Base-by-base conservation (phyloP, 2,113 vertebrate genomes). In the Prochilodus magdalenae region DNA sequence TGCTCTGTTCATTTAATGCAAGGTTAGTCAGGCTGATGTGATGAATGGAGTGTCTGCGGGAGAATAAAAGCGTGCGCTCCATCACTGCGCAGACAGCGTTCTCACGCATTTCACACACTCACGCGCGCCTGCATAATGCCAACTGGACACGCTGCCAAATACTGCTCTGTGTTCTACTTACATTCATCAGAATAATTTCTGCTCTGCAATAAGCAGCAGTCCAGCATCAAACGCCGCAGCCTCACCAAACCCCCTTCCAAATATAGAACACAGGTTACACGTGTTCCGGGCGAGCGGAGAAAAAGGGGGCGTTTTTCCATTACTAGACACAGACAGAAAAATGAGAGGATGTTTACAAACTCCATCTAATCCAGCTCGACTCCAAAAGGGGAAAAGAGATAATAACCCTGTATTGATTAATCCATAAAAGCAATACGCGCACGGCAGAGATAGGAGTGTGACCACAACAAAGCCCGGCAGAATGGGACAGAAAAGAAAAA, bases 1-100 rank as follows among this genome's bases (percentile, higher is more conserved):
- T 93, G 91, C 92, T 94, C 90, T 95, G 92, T 96, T 95, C 94
- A 96, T 96, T 96, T 96, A 95, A 93, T 95, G 94, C 93, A 95
- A 96, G 93, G 94, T 96, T 96, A 96, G 94, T 94, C 91, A 95
- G 93, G 84, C 93, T 93, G 91, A 90, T 94, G 94, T 94, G 95
- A 96, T 92, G 93, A 93, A 97, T 96, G 94, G 93, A 95, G 87
- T 94, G 93, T 94, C 95, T 94, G 89, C 72, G 59, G 82, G 84
- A 89, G 94, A 93, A 94, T 94, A 95, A 96, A 95, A 92, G 92
- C 94, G 90, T 80, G 85, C 87, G 92, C 89, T 95, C 92, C 88
- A 96, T 96, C 95, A 95, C 33, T 84, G 91, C 88, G 86, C 83
- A 57, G 87, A 85, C 86, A 87, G 86, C 86, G 83, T 89, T 93